Percentiles rank a stretch among this genome's conserved stretches.
Conservation (phyloP, 2,888 invertebrate species). For the Slavum lentiscoides region DNA sequence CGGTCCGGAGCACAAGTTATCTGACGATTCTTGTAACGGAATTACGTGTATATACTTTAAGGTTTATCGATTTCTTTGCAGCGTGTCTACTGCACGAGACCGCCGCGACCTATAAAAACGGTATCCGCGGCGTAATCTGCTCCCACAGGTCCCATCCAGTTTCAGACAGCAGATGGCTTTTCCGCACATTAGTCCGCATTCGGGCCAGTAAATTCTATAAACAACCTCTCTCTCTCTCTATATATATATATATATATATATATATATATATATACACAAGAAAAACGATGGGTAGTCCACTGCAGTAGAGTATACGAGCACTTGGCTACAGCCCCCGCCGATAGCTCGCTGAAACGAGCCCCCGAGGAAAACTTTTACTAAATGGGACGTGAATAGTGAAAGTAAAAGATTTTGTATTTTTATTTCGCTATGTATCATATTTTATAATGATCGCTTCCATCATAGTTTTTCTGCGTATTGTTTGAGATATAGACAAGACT, state of each 20-base stretch:
- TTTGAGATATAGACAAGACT: too few species aligned
- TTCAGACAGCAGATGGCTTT: conserved; percentile 45
- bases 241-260: background rate
- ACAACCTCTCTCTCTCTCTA: background rate
- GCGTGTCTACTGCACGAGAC: background rate
- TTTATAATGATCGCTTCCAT: too few species aligned
- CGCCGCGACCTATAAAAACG: conserved; percentile 24
- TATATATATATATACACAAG: background rate
- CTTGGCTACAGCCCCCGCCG: background rate
- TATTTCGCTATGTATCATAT: background rate
- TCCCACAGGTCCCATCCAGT: conserved; percentile 42
- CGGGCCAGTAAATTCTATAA: conserved; percentile 21
- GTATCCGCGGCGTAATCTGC: conserved; percentile 28
- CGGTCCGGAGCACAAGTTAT: conserved; percentile 26
- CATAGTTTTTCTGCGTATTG: too few species aligned
- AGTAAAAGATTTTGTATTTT: background rate
- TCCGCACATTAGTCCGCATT: conserved; percentile 29
- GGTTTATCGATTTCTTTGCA: conserved; percentile 18
- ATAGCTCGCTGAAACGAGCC: conserved; percentile 17
- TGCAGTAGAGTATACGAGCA: conserved; percentile 5
- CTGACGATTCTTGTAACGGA: background rate
- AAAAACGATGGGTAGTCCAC: conserved; percentile 16
- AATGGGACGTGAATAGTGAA: background rate
- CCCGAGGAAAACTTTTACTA: conserved; percentile 36
- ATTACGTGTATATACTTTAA: background rate